phyloP scores from a whole-genome alignment of 1,140 invertebrate genomes.

The Drosophila fuyamai region DNA sequence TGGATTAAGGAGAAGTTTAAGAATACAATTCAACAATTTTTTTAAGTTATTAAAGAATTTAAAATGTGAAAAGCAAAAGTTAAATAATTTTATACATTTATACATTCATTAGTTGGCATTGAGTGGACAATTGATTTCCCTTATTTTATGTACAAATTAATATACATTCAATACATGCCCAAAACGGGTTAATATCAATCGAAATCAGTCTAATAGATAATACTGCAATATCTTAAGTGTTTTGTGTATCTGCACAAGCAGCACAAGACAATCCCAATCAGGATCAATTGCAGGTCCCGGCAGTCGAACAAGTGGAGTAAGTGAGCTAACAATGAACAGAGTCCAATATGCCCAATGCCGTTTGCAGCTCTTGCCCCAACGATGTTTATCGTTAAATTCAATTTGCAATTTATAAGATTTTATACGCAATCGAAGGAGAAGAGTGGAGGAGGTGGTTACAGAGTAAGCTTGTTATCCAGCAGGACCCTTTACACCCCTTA shows the following conservation, averaged over 20 bases:
- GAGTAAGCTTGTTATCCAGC: constrained; percentile 63
- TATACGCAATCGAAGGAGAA: constrained; percentile 40
- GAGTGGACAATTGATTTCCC: too few relatives aligned
- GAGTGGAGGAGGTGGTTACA: background rate
- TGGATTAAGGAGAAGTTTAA: background rate
- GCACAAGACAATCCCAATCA: constrained; percentile 47
- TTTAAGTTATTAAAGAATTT: too few relatives aligned
- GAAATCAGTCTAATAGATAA: background rate
- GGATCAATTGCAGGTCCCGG: constrained; percentile 51
- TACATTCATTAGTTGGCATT: too few relatives aligned
- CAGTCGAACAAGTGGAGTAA: constrained; percentile 33
- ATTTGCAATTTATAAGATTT: constrained; percentile 83
- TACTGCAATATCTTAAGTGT: constrained; percentile 11
- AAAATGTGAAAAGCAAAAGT: too few relatives aligned
- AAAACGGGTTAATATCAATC: constrained; percentile 3
- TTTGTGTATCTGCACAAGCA: constrained; percentile 12
- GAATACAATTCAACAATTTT: too few relatives aligned
- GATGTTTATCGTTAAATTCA: constrained; percentile 81
- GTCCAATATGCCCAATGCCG: constrained; percentile 52
- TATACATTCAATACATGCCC: too few relatives aligned
- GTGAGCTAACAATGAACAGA: constrained; percentile 46
- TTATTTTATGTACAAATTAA: too few relatives aligned
- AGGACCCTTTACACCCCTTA: constrained; percentile 5
- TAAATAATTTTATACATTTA: too few relatives aligned
- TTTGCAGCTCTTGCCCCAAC: constrained; percentile 17